Base-by-base conservation (phyloP, 2,113 vertebrate genomes). In the Gadus macrocephalus region DNA sequence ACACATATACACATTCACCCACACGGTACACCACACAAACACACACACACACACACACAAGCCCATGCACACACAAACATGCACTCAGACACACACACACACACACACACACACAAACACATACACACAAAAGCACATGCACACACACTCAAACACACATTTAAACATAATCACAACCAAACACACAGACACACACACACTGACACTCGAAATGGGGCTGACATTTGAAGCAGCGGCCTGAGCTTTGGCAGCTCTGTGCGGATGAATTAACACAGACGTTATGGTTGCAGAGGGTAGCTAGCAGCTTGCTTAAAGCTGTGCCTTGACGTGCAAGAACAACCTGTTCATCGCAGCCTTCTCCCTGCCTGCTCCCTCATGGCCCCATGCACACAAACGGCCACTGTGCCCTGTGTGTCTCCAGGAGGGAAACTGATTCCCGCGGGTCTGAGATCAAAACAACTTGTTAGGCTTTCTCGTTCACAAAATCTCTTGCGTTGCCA, bases 221-320 rank as follows among this genome's bases (percentile, higher is more conserved):
- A 71, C 78, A 84, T 53, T 76, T 59, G 79, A 83, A 76, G 74
- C 58, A 35, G 74, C 71, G 64, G 69, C 49, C 59, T 69, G 60
- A 62, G 67, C 60, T 69, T 76, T 77, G 69, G 67, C 77, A 78
- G 74, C 77, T 78, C 82, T 75, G 76, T 76, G 72, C 38, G 68
- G 82, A 85, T 83, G 64, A 79, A 74, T 79, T 75, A 70, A 76
- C 67, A 66, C 83, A 53, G 64, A 71, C 28, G 49, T 53, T 69
- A 64, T 38, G 5, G 78, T 71, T 68, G 68, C 68, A 69, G 68
- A 66, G 22, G 66, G 81, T 72, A 71, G 73, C 71, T 73, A 15
- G 15, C 31, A 61, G 73, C 31, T 42, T 60, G 66, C 67, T 69
- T 79, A 62, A 31, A 68, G 70, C 63, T 64, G 17, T 59, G 60